These are phyloP conservation scores for Esperia sulphurella DNA, from an alignment of 2,888 invertebrate species.

Conservation along the genomic window DNA sequence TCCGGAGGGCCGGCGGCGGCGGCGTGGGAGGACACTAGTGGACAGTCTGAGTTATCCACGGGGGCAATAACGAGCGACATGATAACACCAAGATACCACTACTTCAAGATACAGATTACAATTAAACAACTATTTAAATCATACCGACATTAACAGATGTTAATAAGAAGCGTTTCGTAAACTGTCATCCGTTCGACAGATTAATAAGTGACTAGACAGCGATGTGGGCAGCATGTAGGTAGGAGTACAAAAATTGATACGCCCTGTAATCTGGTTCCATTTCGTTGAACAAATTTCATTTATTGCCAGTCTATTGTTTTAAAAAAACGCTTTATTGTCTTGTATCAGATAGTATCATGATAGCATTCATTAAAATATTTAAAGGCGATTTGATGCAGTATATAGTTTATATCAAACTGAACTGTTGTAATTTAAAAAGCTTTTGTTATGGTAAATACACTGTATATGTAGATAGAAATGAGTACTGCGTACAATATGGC, in stretches of 20 bases:
- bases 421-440: too few species aligned
- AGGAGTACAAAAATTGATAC: slow-evolving; percentile 51
- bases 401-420: too few species aligned
- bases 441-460: too few species aligned
- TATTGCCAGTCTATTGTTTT: slow-evolving; percentile 52
- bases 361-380: too few species aligned
- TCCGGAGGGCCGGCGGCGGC: slow-evolving; percentile 19
- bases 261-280: slow-evolving; percentile 44
- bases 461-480: too few species aligned
- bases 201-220: slow-evolving; percentile 25
- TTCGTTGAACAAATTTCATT: slow-evolving; percentile 39
- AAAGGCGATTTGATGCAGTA: too few species aligned
- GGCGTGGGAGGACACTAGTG: slow-evolving; percentile 55
- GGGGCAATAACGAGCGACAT: slow-evolving; percentile 34
- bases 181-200: slow-evolving; percentile 39
- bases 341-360: not conserved
- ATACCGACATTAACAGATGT: slow-evolving; percentile 28
- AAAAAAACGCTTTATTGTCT: slow-evolving; percentile 14
- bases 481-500: too few species aligned
- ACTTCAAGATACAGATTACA: slow-evolving; percentile 27
- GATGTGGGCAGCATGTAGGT: slow-evolving; percentile 55
- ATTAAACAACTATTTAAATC: slow-evolving; percentile 30
- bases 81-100: slow-evolving; percentile 36
- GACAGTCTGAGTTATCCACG: slow-evolving; percentile 48
- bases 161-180: slow-evolving; percentile 39